Percentiles rank a stretch among this genome's conserved stretches.
Conservation (phyloP, 2,113 vertebrate genomes). For the Crotalus tigris region DNA sequence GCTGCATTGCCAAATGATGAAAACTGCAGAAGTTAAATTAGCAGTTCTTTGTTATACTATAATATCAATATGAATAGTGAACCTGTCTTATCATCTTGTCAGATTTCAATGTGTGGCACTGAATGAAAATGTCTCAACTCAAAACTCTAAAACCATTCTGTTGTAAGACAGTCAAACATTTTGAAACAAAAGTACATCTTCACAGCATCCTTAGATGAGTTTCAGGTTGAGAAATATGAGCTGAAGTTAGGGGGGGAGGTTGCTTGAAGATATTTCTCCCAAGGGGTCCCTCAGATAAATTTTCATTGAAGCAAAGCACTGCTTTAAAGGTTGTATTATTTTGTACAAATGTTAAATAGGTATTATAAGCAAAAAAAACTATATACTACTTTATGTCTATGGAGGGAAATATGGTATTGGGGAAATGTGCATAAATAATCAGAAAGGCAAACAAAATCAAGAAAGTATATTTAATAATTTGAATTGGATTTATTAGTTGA, state of each 20-base stretch:
- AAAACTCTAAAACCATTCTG: neutral
- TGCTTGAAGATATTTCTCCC: neutral
- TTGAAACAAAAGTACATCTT: constrained; percentile 42
- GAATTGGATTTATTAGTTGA: neutral
- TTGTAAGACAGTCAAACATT: constrained; percentile 38
- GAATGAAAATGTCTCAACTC: constrained; percentile 35
- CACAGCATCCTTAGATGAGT: constrained; percentile 25
- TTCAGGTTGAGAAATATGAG: constrained; percentile 18
- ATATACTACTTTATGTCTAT: neutral
- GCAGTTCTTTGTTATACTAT: constrained; percentile 57
- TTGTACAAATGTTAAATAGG: neutral
- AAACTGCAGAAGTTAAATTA: constrained; percentile 54
- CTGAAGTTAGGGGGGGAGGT: neutral
- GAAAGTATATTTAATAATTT: neutral
- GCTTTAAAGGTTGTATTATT: neutral
- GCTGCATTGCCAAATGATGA: constrained; percentile 50
- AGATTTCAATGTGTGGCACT: constrained; percentile 35
- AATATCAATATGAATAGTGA: constrained; percentile 48
- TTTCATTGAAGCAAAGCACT: neutral
- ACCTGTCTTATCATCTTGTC: constrained; percentile 18
- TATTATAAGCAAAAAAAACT: neutral
- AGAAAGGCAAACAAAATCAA: neutral
- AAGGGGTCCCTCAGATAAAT: neutral
- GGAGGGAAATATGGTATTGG: neutral
- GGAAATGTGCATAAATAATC: neutral